Conservation (phyloP, 1,140 invertebrate genomes). For the Penaeus indicus region DNA sequence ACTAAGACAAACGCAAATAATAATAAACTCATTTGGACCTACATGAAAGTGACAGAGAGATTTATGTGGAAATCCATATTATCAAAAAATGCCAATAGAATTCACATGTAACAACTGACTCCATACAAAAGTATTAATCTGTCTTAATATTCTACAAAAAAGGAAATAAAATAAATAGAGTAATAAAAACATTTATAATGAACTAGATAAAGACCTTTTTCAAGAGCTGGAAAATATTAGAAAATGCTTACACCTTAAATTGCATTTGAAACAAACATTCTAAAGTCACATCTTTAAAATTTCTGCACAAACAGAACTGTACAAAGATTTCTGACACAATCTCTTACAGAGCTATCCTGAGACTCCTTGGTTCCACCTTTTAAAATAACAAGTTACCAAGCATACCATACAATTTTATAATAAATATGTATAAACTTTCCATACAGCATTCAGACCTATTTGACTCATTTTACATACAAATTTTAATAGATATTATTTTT, state of each 20-base stretch:
- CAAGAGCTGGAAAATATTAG: constrained; percentile 37
- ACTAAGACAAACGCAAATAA: constrained; percentile 23
- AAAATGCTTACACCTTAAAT: constrained; percentile 43
- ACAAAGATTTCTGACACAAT: constrained; percentile 52
- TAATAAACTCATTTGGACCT: constrained; percentile 37
- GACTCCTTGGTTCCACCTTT: constrained; percentile 63
- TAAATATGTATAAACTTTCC: constrained; percentile 63
- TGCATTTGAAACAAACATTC: constrained; percentile 50
- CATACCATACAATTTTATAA: constrained; percentile 59
- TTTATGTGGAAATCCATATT: neutral
- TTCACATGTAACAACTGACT: no score
- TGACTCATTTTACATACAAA: constrained; percentile 43
- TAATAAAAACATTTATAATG: constrained; percentile 35
- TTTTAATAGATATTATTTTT: constrained; percentile 56
- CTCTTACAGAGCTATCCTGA: constrained; percentile 62
- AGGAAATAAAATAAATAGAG: constrained; percentile 46
- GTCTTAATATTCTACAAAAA: constrained; percentile 30
- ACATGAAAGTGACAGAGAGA: constrained; percentile 20
- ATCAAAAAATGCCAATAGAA: no score
- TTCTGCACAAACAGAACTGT: constrained; percentile 37
- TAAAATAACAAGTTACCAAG: constrained; percentile 52
- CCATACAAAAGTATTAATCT: neutral
- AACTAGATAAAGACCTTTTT: constrained; percentile 47
- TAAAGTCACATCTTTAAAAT: constrained; percentile 40
- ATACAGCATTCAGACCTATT: constrained; percentile 52